Conservation (phyloP, 1,140 invertebrate genomes). For the Dendrolimus punctatus region DNA sequence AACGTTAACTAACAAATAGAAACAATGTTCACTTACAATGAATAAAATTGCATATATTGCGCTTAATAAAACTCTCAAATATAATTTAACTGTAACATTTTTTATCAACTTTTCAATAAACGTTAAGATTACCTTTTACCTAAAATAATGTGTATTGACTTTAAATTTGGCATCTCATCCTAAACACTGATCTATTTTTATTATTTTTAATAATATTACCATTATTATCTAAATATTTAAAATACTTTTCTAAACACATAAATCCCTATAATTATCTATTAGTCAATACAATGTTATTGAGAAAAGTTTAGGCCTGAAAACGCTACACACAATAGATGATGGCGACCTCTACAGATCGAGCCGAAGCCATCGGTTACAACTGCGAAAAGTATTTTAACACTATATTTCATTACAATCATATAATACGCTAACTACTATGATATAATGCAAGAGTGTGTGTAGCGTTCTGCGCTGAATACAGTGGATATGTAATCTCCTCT, state of each 20-base stretch:
- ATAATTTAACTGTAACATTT: constrained; percentile 72
- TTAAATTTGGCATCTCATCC: constrained; percentile 70
- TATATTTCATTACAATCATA: too few species aligned
- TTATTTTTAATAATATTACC: constrained; percentile 47
- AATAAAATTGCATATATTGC: constrained; percentile 68
- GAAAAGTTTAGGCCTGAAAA: constrained; percentile 63
- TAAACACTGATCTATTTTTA: constrained; percentile 66
- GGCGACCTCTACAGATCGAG: constrained; percentile 31
- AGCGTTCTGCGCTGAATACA: constrained; percentile 52
- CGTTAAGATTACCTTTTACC: constrained; percentile 68
- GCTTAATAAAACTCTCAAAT: constrained; percentile 71
- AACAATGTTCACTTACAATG: constrained; percentile 68
- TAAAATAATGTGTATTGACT: constrained; percentile 72
- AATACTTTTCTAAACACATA: constrained; percentile 72
- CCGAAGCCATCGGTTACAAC: constrained; percentile 20
- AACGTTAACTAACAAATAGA: constrained; percentile 71
- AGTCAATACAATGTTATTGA: constrained; percentile 64
- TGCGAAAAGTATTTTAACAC: neutral
- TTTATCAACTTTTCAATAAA: constrained; percentile 68
- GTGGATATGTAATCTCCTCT: constrained; percentile 64
- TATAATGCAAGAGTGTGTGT: constrained; percentile 33
- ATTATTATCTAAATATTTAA: constrained; percentile 67
- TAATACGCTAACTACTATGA: neutral
- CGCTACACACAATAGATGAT: constrained; percentile 44
- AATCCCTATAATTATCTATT: constrained; percentile 68